Conservation (phyloP, 2,888 invertebrate species). For the Oligia fasciuncula region DNA sequence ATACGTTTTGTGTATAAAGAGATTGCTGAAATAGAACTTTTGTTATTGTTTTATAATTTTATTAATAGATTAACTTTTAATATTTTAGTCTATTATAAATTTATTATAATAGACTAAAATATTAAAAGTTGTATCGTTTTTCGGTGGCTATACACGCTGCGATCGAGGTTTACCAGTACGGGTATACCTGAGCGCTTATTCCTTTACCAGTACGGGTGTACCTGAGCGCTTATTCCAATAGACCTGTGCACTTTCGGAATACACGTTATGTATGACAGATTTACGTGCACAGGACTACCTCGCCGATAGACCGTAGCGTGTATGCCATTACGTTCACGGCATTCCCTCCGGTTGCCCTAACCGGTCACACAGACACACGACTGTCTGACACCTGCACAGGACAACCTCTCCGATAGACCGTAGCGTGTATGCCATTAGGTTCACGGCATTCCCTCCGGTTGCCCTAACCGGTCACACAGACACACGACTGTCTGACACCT, state of each 20-base stretch:
- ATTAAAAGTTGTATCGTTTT: background rate
- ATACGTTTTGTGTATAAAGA: background rate
- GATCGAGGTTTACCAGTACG: background rate
- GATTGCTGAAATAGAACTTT: background rate
- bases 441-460: background rate
- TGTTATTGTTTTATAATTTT: background rate
- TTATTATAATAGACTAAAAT: background rate
- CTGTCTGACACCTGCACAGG: no score
- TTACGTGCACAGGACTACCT: no score
- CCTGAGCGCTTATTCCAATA: background rate
- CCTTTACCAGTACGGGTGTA: no score
- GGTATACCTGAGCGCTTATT: no score
- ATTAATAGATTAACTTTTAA: no score
- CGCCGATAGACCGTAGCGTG: background rate
- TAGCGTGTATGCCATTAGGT: background rate
- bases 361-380: background rate
- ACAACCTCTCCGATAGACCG: background rate
- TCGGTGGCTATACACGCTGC: background rate
- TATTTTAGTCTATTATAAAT: no score
- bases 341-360: background rate
- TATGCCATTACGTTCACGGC: background rate
- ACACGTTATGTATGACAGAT: background rate
- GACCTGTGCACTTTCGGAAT: background rate
- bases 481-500: background rate
- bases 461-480: background rate